These are phyloP conservation scores for Apeltes quadracus DNA, from an alignment of 2,113 vertebrate genomes.

Conservation along the genomic window DNA sequence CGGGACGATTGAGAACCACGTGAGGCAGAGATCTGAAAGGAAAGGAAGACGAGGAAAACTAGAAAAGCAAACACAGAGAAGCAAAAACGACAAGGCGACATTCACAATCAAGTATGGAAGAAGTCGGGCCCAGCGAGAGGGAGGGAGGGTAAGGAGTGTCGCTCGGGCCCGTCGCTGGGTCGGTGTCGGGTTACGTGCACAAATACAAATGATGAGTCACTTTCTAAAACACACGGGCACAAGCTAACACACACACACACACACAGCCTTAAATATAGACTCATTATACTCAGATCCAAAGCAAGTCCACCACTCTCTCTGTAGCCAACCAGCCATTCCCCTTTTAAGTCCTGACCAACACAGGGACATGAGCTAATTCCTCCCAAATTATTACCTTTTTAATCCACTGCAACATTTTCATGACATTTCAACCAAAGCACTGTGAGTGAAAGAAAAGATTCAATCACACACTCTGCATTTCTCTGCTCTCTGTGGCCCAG, in stretches of 20 bases:
- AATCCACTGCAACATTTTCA: conserved; percentile 22
- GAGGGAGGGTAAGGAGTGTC: conserved; percentile 25
- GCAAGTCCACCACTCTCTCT: conserved; percentile 15
- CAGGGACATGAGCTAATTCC: conserved; percentile 3
- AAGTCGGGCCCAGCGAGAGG: conserved; percentile 1
- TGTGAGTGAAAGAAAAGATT: conserved; percentile 25
- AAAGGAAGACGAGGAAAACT: neutral
- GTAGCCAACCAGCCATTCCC: neutral
- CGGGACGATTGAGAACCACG: neutral
- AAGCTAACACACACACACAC: conserved; percentile 12
- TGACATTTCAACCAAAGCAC: conserved; percentile 32
- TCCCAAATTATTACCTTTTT: conserved; percentile 26
- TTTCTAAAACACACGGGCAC: conserved; percentile 49
- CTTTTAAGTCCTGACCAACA: conserved; percentile 18
- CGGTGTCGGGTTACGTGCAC: conserved; percentile 55
- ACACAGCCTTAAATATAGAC: conserved; percentile 57
- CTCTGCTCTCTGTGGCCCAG: neutral
- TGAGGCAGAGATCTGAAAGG: neutral
- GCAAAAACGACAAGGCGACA: conserved; percentile 1
- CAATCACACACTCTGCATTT: neutral
- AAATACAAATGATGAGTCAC: conserved; percentile 67
- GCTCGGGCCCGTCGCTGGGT: conserved; percentile 37
- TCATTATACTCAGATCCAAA: conserved; percentile 42
- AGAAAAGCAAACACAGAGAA: neutral
- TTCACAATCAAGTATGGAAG: neutral